Conservation (phyloP, 2,797 vertebrate species). For the Glossophaga mutica region DNA sequence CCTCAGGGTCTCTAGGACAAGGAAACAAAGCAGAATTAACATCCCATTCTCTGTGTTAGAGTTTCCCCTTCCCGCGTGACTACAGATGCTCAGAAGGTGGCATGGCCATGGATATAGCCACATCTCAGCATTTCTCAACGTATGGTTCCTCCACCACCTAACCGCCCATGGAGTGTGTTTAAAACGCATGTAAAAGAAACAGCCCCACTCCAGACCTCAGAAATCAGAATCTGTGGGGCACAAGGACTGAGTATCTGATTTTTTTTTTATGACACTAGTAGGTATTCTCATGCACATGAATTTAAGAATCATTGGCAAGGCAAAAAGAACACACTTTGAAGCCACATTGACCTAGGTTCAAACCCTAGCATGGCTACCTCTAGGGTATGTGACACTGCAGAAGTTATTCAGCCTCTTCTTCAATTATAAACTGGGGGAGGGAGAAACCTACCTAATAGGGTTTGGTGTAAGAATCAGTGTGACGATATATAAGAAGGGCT, state of each 20-base stretch:
- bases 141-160: neutral
- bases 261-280: neutral
- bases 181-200: neutral
- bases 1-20: neutral
- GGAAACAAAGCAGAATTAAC: neutral
- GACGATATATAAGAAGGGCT: neutral
- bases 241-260: neutral
- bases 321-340: neutral
- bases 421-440: neutral
- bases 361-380: neutral
- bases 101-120: neutral
- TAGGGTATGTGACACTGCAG: neutral
- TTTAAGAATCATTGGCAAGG: neutral
- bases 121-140: neutral
- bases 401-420: neutral
- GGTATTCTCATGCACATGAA: neutral
- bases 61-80: neutral
- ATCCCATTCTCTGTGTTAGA: neutral
- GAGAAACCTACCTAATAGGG: neutral
- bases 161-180: neutral
- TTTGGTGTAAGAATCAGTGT: neutral
- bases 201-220: neutral
- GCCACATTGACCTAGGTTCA: neutral
- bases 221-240: neutral
- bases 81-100: neutral